phyloP scores from a whole-genome alignment of 2,888 invertebrate genomes.

The Tenthredo distinguenda region DNA sequence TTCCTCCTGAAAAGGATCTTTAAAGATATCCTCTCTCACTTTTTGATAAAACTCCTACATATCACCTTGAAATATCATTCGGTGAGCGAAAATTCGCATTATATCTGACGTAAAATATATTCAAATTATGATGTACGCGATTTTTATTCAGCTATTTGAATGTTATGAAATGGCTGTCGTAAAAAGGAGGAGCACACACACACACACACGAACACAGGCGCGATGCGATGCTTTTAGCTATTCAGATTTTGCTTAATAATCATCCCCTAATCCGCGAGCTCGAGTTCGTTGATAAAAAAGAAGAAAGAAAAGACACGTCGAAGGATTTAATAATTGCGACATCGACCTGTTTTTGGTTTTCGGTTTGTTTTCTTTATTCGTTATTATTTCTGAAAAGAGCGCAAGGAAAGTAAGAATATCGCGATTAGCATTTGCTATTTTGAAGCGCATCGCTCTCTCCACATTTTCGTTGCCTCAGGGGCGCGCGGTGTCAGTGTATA shows the following conservation, averaged over 20 bases:
- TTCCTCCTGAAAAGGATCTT: too few species aligned
- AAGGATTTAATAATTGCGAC: background rate
- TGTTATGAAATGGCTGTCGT: slow-evolving; percentile 41
- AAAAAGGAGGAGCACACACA: background rate
- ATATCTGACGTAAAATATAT: slow-evolving; percentile 27
- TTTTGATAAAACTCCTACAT: too few species aligned
- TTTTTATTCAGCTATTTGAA: slow-evolving; percentile 44
- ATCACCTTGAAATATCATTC: too few species aligned
- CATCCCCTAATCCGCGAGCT: background rate
- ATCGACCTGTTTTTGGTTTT: background rate
- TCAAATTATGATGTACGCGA: slow-evolving; percentile 44
- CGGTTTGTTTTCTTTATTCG: background rate
- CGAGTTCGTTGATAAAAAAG: background rate
- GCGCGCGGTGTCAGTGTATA: background rate
- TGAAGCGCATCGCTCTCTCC: slow-evolving; percentile 48
- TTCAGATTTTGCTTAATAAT: slow-evolving; percentile 21
- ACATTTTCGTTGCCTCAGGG: slow-evolving; percentile 47
- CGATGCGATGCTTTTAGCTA: background rate
- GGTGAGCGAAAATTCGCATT: too few species aligned
- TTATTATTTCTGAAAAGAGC: background rate
- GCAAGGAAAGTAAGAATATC: background rate
- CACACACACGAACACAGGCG: background rate
- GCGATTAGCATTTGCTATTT: slow-evolving; percentile 53
- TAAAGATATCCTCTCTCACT: too few species aligned
- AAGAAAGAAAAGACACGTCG: background rate